These are phyloP conservation scores for Pheucticus melanocephalus DNA, from an alignment of 2,113 vertebrate species.

Conservation along the genomic window DNA sequence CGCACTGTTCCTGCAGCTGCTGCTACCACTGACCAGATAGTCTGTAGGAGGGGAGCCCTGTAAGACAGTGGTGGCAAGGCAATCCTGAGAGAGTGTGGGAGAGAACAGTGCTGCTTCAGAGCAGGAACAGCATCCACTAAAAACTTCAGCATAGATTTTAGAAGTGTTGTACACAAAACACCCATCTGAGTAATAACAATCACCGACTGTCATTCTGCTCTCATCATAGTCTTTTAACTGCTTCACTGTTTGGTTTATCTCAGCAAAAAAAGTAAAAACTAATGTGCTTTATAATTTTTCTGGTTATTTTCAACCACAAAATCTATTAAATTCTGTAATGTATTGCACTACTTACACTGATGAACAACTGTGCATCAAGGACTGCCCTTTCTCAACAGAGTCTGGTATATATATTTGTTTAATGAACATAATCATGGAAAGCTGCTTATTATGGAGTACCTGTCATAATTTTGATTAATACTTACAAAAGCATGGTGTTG, in stretches of 20 bases:
- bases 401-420: background rate
- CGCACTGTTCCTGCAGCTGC: conserved; percentile 42
- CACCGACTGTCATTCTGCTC: background rate
- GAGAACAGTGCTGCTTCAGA: background rate
- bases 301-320: background rate
- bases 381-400: background rate
- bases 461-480: background rate
- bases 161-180: background rate
- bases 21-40: conserved; percentile 42
- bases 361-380: background rate
- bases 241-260: background rate
- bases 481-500: background rate
- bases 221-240: background rate
- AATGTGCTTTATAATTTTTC: background rate
- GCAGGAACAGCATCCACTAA: background rate
- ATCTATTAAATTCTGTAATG: background rate
- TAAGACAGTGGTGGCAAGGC: background rate
- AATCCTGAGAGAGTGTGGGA: background rate
- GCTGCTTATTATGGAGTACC: background rate
- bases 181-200: background rate
- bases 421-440: background rate
- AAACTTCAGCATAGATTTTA: background rate
- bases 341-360: background rate
- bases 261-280: background rate
- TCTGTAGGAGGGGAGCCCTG: background rate